Evolutionary conservation across 2,113 vertebrate species (phyloP), one percentile per base, ranked within the genome.

Genomic region (Sinocyclocheilus grahami): DNA sequence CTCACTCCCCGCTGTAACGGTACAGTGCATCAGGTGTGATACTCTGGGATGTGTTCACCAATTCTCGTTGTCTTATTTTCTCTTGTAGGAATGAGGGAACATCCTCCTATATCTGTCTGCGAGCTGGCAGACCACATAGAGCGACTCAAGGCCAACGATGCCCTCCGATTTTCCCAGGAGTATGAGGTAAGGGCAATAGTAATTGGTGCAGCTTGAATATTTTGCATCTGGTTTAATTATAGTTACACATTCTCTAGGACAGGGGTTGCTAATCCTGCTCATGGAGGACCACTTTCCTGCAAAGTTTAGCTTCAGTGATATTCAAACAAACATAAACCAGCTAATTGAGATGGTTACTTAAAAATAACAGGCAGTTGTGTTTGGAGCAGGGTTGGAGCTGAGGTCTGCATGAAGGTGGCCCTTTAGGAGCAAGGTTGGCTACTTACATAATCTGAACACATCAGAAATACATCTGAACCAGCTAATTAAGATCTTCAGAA

Each of bases 111-210:
- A 86, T 90, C 96, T 0, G 88, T 96, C 89, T 94, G 92, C 0
- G 97, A 99, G 89, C 95, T 99, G 9, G 91, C 96, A 0, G 96
- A 99, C 91, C 96, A 97, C 92, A 97, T 98, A 0, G 96, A 99
- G 58, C 94, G 96, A 46, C 96, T 99, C 75, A 97, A 97, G 90
- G 97, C 97, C 92, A 98, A 99, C 1, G 97, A 98, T 0, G 94
- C 95, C 86, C 95, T 99, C 83, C 96, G 94, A 88, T 98, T 99
- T 95, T 98, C 96, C 67, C 98, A 98, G 94, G 97, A 99, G 89
- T 99, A 98, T 0, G 97, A 99, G 97, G 98, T 99, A 33, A 91
- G 51, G 58, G 24, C 14, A 78, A 53, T 30, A 78, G 2, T 10
- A 13, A n/a, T 46, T 48, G 12, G 48, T 48, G 48, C 22, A 7